phyloP scores from a whole-genome alignment of 1,140 invertebrate species.

The Campoletis sonorensis region DNA sequence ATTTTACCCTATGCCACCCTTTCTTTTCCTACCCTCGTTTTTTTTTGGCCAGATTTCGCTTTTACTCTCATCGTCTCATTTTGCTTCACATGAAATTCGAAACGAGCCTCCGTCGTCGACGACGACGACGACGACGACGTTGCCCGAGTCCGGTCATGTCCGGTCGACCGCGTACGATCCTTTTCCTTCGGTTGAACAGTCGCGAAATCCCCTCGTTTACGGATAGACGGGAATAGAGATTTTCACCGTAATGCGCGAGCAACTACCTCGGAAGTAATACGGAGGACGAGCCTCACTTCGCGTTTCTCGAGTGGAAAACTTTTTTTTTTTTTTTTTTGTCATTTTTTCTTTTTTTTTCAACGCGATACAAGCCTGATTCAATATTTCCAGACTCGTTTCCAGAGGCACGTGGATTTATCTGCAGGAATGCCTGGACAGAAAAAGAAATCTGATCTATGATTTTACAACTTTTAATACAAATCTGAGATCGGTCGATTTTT shows the following conservation, averaged over 20 bases:
- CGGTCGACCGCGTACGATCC: slow-evolving; percentile 42
- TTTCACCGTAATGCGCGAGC: slow-evolving; percentile 38
- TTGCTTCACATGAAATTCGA: slow-evolving; percentile 36
- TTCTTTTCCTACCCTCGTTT: not conserved
- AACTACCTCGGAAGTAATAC: slow-evolving; percentile 44
- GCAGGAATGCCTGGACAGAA: no score
- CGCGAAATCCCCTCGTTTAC: slow-evolving; percentile 20
- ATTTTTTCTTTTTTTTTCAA: not conserved
- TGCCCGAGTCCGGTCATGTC: slow-evolving; percentile 16
- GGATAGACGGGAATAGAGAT: slow-evolving; percentile 13
- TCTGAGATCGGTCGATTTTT: no score
- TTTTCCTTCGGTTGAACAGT: slow-evolving; percentile 41
- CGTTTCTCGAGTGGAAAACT: slow-evolving; percentile 34
- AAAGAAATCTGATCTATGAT: no score
- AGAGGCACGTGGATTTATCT: not conserved
- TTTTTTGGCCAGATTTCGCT: not conserved
- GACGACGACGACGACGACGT: slow-evolving; percentile 17
- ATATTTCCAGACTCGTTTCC: not conserved
- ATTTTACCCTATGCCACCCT: slow-evolving; percentile 48
- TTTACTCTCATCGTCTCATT: not conserved
- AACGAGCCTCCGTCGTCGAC: slow-evolving; percentile 20
- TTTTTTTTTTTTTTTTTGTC: not conserved
- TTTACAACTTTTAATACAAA: no score
- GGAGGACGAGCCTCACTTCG: slow-evolving; percentile 21
- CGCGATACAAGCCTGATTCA: not conserved